Evolutionary conservation across 2,113 vertebrate species (phyloP), one percentile per base, ranked within the genome.

Genomic region (Serinus canaria): DNA sequence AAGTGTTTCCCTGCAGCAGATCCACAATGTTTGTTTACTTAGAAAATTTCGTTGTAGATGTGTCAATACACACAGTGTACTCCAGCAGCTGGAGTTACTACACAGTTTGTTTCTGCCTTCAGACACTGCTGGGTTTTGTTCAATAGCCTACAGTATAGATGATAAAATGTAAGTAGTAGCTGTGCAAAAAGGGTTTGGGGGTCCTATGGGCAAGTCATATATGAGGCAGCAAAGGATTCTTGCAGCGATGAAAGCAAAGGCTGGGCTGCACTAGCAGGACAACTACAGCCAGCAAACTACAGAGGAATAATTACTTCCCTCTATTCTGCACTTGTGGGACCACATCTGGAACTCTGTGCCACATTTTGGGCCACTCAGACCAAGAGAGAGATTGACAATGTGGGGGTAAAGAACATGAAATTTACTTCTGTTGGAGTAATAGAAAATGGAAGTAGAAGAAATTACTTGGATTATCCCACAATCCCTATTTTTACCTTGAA

Each of bases 241-340:
- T 46, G n/a, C 39, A 69, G 30, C 0, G 0, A 31, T 18, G 60
- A 62, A 91, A 82, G 55, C 0, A 0, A n/a, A 60, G 44, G 64
- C 39, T 27, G 31, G 10, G 63, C 75, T 85, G 60, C 37, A 30
- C 17, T n/a, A n/a, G 47, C 67, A 86, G 70, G 47, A 41, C 41
- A 37, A 11, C 62, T 56, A 39, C 16, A 74, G 46, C 37, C 66
- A 44, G n/a, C 37, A 73, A 8, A 37, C 52, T 44, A 39, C 17
- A n/a, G 21, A 59, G 28, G 31, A 79, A 27, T 22, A 11, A 43
- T 62, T 76, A 22, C 4, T 83, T 22, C 15, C 19, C 31, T 63
- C 55, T 37, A 6, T 21, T 18, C 12, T 2, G 41, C 56, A 35
- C 22, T 31, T 28, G 35, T 14, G 56, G 62, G 49, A 35, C 12